A percentile compares a stretch with the other conserved stretches of the same genome.
Conservation (phyloP, 1,140 invertebrate genomes). For the Mercenaria mercenaria region DNA sequence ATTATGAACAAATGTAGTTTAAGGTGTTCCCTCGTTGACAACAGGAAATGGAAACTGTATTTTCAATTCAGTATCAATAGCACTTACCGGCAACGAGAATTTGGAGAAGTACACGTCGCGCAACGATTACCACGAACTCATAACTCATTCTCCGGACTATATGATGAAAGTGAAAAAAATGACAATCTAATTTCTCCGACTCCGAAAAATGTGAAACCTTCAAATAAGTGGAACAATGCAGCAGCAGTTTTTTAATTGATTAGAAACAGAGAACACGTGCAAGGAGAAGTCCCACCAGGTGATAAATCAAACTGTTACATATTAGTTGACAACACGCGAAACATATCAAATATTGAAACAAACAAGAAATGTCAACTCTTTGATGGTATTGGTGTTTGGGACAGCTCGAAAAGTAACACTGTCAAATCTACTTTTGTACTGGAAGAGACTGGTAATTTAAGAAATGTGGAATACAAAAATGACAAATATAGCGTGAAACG, state of each 20-base stretch:
- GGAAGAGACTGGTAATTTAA: not conserved
- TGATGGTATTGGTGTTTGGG: slow-evolving; percentile 22
- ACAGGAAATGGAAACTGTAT: not conserved
- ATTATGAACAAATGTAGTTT: not conserved
- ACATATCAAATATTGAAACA: not conserved
- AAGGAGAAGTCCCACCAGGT: not conserved
- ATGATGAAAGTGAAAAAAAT: no score
- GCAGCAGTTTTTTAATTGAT: not conserved
- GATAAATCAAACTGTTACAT: slow-evolving; percentile 21
- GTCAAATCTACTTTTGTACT: slow-evolving; percentile 9
- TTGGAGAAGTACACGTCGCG: no score
- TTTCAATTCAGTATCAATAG: not conserved
- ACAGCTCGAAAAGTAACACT: slow-evolving; percentile 20
- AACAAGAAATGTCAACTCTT: not conserved
- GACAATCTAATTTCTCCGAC: not conserved
- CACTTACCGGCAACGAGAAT: not conserved
- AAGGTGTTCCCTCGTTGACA: not conserved
- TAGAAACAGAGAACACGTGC: not conserved
- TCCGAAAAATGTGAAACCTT: not conserved
- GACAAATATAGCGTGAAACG: not conserved
- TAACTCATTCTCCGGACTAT: no score
- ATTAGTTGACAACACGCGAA: slow-evolving; percentile 3
- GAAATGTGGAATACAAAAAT: not conserved
- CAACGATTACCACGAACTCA: no score
- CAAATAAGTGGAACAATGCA: not conserved